A percentile compares a stretch with the other conserved stretches of the same genome.
Evolutionary conservation across 1,140 invertebrate genomes (phyloP).

Genomic region (Ips typographus): DNA sequence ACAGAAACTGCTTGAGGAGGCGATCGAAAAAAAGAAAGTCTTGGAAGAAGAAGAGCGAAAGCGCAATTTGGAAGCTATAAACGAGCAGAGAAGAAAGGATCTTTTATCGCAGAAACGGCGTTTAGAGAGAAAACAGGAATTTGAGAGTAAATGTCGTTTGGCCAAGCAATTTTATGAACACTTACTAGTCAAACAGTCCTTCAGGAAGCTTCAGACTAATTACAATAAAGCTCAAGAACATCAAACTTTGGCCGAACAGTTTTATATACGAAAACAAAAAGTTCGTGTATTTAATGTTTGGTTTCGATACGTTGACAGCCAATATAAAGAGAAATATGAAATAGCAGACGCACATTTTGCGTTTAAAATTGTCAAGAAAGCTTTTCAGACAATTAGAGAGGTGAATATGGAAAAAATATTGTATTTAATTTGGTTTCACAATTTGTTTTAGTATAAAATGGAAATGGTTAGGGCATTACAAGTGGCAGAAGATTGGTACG

Average conservation of each 20-base stretch:
- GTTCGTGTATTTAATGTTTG: constrained; percentile 53
- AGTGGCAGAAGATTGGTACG: constrained; percentile 64
- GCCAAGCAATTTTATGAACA: constrained; percentile 61
- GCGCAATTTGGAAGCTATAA: constrained; percentile 58
- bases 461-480: constrained; percentile 45
- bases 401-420: constrained; percentile 26
- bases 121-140: constrained; percentile 57
- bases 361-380: constrained; percentile 42
- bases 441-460: constrained; percentile 37
- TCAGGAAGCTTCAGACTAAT: constrained; percentile 55
- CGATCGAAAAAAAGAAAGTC: constrained; percentile 53
- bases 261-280: constrained; percentile 52
- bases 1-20: constrained; percentile 56
- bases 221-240: constrained; percentile 57
- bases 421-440: constrained; percentile 6
- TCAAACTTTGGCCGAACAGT: constrained; percentile 38
- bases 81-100: constrained; percentile 60
- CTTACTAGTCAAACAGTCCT: constrained; percentile 55
- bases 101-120: constrained; percentile 58
- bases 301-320: constrained; percentile 52
- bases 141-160: constrained; percentile 56
- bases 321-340: constrained; percentile 43
- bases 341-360: constrained; percentile 42
- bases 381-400: constrained; percentile 28
- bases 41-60: constrained; percentile 64